Percentiles rank a stretch among this genome's conserved stretches.
phyloP scores from a whole-genome alignment of 2,113 vertebrate genomes.

The Paramormyrops kingsleyae region DNA sequence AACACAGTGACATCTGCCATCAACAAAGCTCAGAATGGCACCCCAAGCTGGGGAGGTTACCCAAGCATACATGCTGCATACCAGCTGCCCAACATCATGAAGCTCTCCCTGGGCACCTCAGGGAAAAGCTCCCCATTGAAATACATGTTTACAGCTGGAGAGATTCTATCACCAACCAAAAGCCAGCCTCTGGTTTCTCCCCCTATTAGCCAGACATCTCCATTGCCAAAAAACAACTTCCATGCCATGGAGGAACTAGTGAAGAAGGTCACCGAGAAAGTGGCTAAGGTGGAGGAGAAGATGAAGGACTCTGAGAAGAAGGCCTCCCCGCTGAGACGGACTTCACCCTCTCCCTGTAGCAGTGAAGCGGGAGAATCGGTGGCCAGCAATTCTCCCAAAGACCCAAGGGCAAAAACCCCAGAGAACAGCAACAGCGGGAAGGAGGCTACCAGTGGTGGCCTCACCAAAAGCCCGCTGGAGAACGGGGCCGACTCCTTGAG shows the following conservation, averaged over 20 bases:
- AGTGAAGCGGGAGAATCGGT: conserved; percentile 77
- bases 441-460: conserved; percentile 70
- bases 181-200: conserved; percentile 79
- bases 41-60: conserved; percentile 96
- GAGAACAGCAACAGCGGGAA: conserved; percentile 66
- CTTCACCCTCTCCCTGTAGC: conserved; percentile 81
- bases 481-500: conserved; percentile 77
- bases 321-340: conserved; percentile 72
- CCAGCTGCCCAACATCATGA: conserved; percentile 98
- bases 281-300: conserved; percentile 93
- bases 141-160: conserved; percentile 76
- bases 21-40: conserved; percentile 97
- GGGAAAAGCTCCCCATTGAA: conserved; percentile 81
- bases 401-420: conserved; percentile 70
- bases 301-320: conserved; percentile 77
- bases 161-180: conserved; percentile 80
- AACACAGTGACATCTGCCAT: conserved; percentile 97
- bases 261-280: conserved; percentile 96
- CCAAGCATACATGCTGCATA: conserved; percentile 97
- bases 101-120: conserved; percentile 82
- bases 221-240: conserved; percentile 89
- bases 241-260: conserved; percentile 97
- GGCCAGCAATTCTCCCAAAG: conserved; percentile 69
- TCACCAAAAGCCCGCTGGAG: conserved; percentile 67
- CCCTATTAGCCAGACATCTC: conserved; percentile 84